phyloP scores from a whole-genome alignment of 2,888 invertebrate genomes.

The Rhingia rostrata region DNA sequence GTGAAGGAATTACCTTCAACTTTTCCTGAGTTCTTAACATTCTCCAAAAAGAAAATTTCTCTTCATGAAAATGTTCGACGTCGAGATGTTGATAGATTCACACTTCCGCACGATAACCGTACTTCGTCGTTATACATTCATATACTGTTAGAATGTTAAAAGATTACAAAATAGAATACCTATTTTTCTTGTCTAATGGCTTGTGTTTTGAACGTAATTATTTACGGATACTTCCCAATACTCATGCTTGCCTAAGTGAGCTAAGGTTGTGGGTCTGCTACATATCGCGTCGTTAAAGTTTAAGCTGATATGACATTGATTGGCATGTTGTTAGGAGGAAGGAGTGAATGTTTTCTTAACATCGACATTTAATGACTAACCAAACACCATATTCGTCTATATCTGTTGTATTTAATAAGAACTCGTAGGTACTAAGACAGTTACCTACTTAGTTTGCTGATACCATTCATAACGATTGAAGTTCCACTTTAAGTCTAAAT shows the following conservation, averaged over 20 bases:
- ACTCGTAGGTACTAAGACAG: conserved; percentile 1
- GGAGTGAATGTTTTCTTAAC: neutral
- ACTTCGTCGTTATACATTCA: neutral
- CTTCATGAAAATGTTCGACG: no score
- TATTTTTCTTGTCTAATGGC: conserved; percentile 5
- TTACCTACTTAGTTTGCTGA: neutral
- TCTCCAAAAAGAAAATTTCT: no score
- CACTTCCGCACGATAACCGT: no score
- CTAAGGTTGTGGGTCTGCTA: neutral
- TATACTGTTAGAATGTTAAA: conserved; percentile 5
- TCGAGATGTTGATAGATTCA: no score
- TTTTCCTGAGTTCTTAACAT: no score
- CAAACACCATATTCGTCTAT: neutral
- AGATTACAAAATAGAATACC: conserved; percentile 1
- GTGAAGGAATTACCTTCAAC: no score
- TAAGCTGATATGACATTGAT: neutral
- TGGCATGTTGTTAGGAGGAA: neutral
- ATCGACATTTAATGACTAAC: conserved; percentile 22
- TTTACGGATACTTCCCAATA: neutral
- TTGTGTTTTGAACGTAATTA: neutral
- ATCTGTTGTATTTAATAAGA: neutral
- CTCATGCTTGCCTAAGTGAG: neutral
- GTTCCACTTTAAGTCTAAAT: no score
- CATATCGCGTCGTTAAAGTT: conserved; percentile 18
- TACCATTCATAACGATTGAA: no score